Evolutionary conservation across 1,140 invertebrate species (phyloP), one percentile per base, ranked within the genome.

Genomic region (Dendrolimus punctatus): DNA sequence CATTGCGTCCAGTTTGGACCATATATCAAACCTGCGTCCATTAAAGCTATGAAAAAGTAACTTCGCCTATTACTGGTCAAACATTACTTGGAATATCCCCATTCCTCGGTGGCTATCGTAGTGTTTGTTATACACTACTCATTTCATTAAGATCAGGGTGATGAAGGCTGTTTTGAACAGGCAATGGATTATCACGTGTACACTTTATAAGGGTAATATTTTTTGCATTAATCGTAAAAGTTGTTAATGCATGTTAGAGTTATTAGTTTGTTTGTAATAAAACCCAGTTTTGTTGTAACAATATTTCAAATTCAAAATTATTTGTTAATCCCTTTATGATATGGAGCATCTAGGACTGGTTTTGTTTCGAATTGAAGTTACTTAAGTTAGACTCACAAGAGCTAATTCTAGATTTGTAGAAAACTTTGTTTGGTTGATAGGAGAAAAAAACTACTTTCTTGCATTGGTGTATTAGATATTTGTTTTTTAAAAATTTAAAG

Each of bases 41-140:
- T 71, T 71, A 73, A 45, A 55, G 46, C 65, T 62, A 73, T 68
- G 68, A 70, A 73, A 70, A 73, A 68, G 63, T 61, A 72, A 73
- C 73, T 76, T 73, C 60, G 51, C 56, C 71, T 69, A 76, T 76
- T 71, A 71, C 61, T 55, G 57, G 48, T 9, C 43, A 9, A 10
- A 9, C 23, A 10, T 9, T 45, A 45, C n/a, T 45, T 9, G 43
- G 6, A 23, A 9, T 45, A 6, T 7, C 43, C n/a, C 43, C 43
- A 45, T 10, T 8, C n/a, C 43, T 9, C n/a, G 4, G n/a, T 45
- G 7, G 5, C n/a, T 9, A 45, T 9, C 43, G 23, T 45, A 4
- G 43, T n/a, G 43, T 9, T 45, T 45, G 5, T 6, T 6, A n/a
- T 42, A 60, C 59, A 64, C 60, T 55, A 39, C 55, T 10, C n/a